Evolutionary conservation across 2,888 invertebrate genomes (phyloP), one percentile per base, ranked within the genome.

Genomic region (Sabatieria punctata): DNA sequence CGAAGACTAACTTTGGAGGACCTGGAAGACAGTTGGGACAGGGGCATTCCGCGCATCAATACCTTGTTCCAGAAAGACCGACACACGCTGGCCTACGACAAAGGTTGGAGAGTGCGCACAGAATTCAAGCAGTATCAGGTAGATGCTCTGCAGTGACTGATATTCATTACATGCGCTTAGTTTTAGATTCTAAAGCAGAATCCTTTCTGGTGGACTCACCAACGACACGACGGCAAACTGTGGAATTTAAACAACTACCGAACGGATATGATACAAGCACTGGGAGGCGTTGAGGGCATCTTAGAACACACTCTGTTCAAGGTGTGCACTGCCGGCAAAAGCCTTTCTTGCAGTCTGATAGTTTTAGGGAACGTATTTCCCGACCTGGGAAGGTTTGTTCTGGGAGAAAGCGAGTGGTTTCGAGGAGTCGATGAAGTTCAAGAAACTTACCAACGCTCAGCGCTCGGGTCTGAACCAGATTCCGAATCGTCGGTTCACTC

Each of bases 131-230:
- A 93, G 63, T 97, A 93, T 64, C 89, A 89, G 74, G 81, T 79
- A 15, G n/a, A 15, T 36, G 13, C 11, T 27, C 11, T 42, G 23
- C 22, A 33, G 33, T 43, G n/a, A n/a, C n/a, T n/a, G n/a, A n/a
- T n/a, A n/a, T n/a, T n/a, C n/a, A n/a, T n/a, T n/a, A n/a, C n/a
- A n/a, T n/a, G n/a, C n/a, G n/a, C n/a, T n/a, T n/a, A n/a, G n/a
- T n/a, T n/a, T 48, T 70, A 83, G 77, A 91, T 97, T 1, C 71
- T 97, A 52, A 99, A 99, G 68, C 97, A 97, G 70, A 97, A 99
- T 76, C 97, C 97, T 0, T 97, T 99, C 77, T 99, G 97, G 97
- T 99, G 97, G 97, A 97, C 97, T 0, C 97, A 97, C 72, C 97
- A 99, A 69, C 77, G 95, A 1, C 97, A 97, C 74, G 97, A 99